These are phyloP conservation scores for Catharus fuscescens DNA, from an alignment of 2,113 vertebrate species.

Conservation along the genomic window DNA sequence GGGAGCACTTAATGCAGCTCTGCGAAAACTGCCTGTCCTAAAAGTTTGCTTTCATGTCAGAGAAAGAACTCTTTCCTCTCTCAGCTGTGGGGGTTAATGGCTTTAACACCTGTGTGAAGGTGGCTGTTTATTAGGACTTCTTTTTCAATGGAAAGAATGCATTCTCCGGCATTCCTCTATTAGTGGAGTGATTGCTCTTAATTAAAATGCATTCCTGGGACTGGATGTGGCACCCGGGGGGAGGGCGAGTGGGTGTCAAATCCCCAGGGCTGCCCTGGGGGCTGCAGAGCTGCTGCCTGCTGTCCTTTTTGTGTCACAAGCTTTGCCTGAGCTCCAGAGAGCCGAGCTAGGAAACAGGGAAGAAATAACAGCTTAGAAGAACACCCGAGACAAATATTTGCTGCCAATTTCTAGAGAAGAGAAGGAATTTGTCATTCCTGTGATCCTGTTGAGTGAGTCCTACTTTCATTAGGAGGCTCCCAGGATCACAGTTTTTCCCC, in stretches of 20 bases:
- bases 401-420: background rate
- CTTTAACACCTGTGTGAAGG: background rate
- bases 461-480: background rate
- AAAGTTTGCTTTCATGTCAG: background rate
- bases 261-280: background rate
- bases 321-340: background rate
- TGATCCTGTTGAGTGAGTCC: background rate
- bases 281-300: background rate
- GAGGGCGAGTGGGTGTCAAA: background rate
- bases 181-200: background rate
- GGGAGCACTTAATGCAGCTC: background rate
- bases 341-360: background rate
- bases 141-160: background rate
- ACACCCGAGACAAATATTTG: background rate
- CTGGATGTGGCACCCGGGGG: background rate
- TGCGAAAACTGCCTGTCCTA: background rate
- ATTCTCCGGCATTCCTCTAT: background rate
- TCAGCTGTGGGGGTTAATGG: background rate
- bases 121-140: background rate
- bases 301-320: background rate
- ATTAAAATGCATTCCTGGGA: background rate
- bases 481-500: background rate
- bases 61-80: background rate
- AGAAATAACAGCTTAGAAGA: background rate
- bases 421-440: background rate